Evolutionary conservation across 1,140 invertebrate genomes (phyloP), one percentile per base, ranked within the genome.

Genomic region (Matsumurasca onukii): DNA sequence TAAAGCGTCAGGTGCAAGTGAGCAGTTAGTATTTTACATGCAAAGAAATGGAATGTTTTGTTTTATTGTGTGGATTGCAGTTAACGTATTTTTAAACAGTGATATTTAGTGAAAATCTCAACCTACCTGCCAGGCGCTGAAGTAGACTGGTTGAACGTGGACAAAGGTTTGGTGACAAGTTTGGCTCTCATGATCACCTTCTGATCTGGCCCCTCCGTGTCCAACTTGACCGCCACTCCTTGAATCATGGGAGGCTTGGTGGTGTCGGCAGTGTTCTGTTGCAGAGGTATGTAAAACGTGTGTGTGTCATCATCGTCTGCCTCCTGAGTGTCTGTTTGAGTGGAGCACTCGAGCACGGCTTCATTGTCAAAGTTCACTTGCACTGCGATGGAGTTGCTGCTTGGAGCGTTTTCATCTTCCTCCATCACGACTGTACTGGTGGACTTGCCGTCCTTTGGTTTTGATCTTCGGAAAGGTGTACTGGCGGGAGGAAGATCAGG

Each of bases 271-370:
- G 85, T 82, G 25, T 67, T 51, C 3, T 70, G 70, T 74, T 87
- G 85, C 1, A 89, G 72, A 0, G 88, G 88, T 76, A 89, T 88
- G 69, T 89, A 89, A 76, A 90, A 89, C n/a, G 88, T 78, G 52
- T 88, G 85, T 17, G 82, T 80, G 49, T 81, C 80, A 49, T 81
- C 51, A 48, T 78, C 13, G 79, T 79, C 39, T 81, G 80, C 55
- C 78, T 78, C 24, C 69, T 80, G 67, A 3, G 73, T 72, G 31
- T 86, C 84, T 0, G 83, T 84, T 68, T 84, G 84, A 1, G 82
- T 83, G 2, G 82, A 83, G 72, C 81, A 83, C 69, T 84, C 83
- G 1, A 79, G 68, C 17, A 71, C 73, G 24, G 67, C 45, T 69
- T 75, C 75, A 52, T 66, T 73, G 49, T 76, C 74, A 45, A 73